Conservation (phyloP, 2,797 vertebrate genomes). For the Enteromius radiatus region DNA sequence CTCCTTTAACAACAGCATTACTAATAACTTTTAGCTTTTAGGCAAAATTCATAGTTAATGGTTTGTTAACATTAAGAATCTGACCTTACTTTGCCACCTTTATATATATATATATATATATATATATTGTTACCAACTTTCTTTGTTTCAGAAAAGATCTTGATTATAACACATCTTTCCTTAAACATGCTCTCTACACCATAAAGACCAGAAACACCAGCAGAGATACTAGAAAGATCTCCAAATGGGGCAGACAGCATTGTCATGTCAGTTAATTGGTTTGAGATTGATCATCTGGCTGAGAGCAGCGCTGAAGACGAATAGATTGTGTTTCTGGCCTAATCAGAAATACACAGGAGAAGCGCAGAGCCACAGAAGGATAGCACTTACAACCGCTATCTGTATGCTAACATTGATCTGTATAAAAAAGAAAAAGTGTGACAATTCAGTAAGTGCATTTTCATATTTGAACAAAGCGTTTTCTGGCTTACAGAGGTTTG, state of each 20-base stretch:
- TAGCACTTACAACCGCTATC: not conserved
- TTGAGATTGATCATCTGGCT: conserved; percentile 19
- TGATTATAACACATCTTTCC: no score
- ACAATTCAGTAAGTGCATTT: not conserved
- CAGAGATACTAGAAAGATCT: not conserved
- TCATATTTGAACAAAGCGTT: conserved; percentile 5
- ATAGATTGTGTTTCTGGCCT: not conserved
- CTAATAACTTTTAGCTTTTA: no score
- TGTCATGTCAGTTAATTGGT: not conserved
- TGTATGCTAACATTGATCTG: no score
- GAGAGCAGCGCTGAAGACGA: not conserved
- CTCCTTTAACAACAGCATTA: no score
- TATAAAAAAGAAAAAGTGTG: not conserved
- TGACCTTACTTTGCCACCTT: no score
- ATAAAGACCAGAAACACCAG: not conserved
- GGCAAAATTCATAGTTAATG: no score
- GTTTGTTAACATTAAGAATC: no score
- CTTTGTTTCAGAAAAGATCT: no score
- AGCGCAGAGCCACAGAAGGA: not conserved
- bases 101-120: no score
- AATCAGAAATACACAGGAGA: not conserved
- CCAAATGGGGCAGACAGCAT: not conserved
- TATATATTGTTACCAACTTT: no score
- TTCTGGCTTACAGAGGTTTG: not conserved
- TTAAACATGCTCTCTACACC: not conserved